These are phyloP conservation scores for Onthophagus sagittarius DNA, from an alignment of 2,888 invertebrate species.

Conservation along the genomic window DNA sequence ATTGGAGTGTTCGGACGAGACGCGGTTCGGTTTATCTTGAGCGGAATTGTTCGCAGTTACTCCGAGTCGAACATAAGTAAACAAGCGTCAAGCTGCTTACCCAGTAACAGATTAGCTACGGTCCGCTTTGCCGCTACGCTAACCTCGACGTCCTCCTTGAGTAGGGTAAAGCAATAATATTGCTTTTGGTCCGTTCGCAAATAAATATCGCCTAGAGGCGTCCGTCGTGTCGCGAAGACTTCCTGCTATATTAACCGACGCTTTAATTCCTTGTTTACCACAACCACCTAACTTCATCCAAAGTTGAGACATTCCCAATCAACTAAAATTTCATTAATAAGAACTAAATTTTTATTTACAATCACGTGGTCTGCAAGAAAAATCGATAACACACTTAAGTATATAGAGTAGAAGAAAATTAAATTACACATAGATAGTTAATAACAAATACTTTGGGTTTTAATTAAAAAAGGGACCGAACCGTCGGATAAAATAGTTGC, in stretches of 20 bases:
- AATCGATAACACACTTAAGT: no score
- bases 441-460: neutral
- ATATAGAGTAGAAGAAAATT: neutral
- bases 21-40: slow-evolving; percentile 17
- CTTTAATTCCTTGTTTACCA: neutral
- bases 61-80: slow-evolving; percentile 33
- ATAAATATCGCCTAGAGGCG: neutral
- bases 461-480: neutral
- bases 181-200: slow-evolving; percentile 1
- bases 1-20: neutral
- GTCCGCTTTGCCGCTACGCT: slow-evolving; percentile 27
- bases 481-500: neutral
- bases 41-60: slow-evolving; percentile 18
- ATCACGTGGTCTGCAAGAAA: no score
- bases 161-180: slow-evolving; percentile 8
- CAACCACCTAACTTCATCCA: no score
- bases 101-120: slow-evolving; percentile 35
- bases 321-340: neutral
- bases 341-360: no score
- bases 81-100: slow-evolving; percentile 38
- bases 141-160: neutral
- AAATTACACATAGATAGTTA: neutral
- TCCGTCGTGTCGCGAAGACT: neutral
- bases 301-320: no score
- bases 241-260: neutral